Conservation (phyloP, 2,888 invertebrate species). For the Tachina grossa region DNA sequence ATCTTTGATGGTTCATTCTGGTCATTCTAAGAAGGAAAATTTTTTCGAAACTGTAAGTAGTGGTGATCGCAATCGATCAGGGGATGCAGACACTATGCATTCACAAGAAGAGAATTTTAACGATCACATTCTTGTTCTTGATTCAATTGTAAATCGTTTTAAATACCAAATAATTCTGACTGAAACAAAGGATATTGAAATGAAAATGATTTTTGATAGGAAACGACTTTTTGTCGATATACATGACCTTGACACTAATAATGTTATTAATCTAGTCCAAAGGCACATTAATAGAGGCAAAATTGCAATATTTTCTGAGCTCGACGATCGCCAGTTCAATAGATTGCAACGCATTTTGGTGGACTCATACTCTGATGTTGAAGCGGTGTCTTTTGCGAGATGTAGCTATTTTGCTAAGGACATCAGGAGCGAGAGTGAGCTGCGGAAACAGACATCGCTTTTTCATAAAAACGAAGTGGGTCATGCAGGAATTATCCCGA, state of each 20-base stretch:
- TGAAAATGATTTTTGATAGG: conserved; percentile 34
- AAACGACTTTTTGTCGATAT: conserved; percentile 51
- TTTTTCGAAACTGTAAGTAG: not conserved
- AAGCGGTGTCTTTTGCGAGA: not conserved
- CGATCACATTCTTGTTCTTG: no score
- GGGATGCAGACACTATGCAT: conserved; percentile 34
- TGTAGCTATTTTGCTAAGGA: not conserved
- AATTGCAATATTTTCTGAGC: conserved; percentile 48
- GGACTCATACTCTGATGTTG: conserved; percentile 25
- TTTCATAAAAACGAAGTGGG: not conserved
- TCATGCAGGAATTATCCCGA: conserved; percentile 5
- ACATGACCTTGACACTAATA: conserved; percentile 28
- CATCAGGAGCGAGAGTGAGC: no score
- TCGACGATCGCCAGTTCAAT: conserved; percentile 36
- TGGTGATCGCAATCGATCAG: conserved; percentile 28
- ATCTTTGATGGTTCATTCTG: not conserved
- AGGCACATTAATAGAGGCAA: conserved; percentile 45
- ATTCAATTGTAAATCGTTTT: no score
- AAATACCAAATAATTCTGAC: conserved; percentile 50
- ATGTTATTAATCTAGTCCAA: conserved; percentile 39
- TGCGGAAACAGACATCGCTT: not conserved
- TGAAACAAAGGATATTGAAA: conserved; percentile 35
- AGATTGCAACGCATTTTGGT: conserved; percentile 48
- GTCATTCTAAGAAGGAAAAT: conserved; percentile 7
- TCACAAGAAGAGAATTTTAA: no score